Evolutionary conservation across 2,888 invertebrate genomes (phyloP).

Genomic region (Palloptera scutellata): DNA sequence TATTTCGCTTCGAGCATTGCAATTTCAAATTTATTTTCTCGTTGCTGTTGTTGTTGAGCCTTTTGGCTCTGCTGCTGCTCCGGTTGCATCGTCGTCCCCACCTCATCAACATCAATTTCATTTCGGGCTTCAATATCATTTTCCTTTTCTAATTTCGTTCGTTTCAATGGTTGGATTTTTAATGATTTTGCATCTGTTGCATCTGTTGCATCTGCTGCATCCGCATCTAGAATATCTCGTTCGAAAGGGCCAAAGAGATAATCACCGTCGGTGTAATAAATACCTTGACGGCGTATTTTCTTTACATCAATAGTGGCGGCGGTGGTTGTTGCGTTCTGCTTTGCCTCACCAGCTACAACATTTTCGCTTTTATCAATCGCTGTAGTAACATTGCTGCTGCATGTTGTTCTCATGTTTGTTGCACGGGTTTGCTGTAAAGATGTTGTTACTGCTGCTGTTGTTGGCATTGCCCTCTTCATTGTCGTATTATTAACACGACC

Average conservation of each 20-base stretch:
- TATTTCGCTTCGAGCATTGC: constrained; percentile 56
- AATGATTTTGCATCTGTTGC: neutral
- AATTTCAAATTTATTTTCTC: constrained; percentile 47
- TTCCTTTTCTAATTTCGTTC: neutral
- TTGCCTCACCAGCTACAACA: constrained; percentile 7
- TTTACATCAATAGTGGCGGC: constrained; percentile 39
- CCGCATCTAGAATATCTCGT: neutral
- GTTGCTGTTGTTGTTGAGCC: constrained; percentile 12
- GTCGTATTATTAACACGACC: constrained; percentile 9
- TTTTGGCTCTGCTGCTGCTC: constrained; percentile 12
- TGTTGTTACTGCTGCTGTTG: constrained; percentile 39
- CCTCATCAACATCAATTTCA: constrained; percentile 4
- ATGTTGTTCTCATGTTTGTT: no score
- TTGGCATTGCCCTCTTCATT: constrained; percentile 19
- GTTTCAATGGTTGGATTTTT: neutral
- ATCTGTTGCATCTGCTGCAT: neutral
- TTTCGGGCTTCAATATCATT: neutral
- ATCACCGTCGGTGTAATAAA: constrained; percentile 52
- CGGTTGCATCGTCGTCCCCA: neutral
- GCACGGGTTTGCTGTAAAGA: constrained; percentile 29
- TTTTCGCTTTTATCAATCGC: no score
- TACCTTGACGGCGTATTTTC: constrained; percentile 42
- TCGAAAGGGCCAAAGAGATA: constrained; percentile 48
- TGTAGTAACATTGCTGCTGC: no score
- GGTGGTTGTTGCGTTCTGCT: constrained; percentile 23